Percentiles rank a stretch among this genome's conserved stretches.
Conservation (phyloP, 2,113 vertebrate genomes). For the Eolophus roseicapilla region DNA sequence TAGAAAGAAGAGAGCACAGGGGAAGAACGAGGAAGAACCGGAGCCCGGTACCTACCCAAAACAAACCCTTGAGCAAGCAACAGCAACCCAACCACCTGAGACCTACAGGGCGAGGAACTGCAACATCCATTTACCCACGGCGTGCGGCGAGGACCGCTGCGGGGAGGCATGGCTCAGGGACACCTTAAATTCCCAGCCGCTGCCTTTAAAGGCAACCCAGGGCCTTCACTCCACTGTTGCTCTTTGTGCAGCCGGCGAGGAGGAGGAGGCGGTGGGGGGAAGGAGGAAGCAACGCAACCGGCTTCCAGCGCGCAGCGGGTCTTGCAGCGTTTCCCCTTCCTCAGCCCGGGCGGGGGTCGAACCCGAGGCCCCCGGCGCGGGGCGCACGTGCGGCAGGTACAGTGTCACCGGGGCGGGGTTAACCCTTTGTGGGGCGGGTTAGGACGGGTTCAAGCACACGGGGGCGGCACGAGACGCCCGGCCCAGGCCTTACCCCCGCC, state of each 20-base stretch:
- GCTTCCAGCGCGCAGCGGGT: neutral
- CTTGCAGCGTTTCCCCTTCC: neutral
- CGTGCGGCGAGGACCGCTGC: neutral
- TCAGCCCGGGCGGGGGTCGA: neutral
- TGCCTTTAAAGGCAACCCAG: constrained; percentile 23
- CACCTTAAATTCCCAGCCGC: constrained; percentile 56
- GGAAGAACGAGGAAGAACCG: rapidly evolving
- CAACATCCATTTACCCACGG: neutral
- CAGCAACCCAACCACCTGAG: neutral
- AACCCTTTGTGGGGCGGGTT: neutral
- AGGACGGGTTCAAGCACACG: neutral
- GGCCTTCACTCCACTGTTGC: constrained; percentile 17
- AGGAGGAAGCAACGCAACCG: neutral
- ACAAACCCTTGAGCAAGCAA: neutral
- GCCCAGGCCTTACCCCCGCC: too few species aligned
- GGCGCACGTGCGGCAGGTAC: neutral
- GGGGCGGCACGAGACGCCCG: too few species aligned
- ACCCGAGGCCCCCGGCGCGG: neutral
- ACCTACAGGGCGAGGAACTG: neutral
- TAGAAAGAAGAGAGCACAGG: neutral
- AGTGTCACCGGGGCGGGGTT: neutral
- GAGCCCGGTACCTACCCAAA: neutral
- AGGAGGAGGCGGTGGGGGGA: neutral
- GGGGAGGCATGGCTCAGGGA: constrained; percentile 10
- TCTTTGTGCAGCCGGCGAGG: constrained; percentile 24